Base-by-base conservation (phyloP, 2,113 vertebrate genomes). In the Mellivora capensis region DNA sequence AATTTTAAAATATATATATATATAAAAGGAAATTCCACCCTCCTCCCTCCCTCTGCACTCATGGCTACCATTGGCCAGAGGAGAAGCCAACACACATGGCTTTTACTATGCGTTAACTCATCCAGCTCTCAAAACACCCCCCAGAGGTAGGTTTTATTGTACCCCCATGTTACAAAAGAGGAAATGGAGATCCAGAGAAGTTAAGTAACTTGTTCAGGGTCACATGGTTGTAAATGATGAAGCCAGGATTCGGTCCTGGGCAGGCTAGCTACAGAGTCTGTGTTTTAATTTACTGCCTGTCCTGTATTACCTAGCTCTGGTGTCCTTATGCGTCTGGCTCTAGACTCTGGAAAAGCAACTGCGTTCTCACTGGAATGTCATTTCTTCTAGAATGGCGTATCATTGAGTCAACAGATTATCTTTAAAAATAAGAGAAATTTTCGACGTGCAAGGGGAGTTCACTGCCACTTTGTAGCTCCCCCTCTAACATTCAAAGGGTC, bases 351-450 rank as follows among this genome's bases (percentile, higher is more conserved):
- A 25, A 84, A 97, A 93, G 94, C 92, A 92, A 85, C 97, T 96
- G 47, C 59, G 93, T 97, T 84, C 96, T 94, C 85, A 81, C 94
- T 98, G 67, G 87, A 98, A 97, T 95, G 96, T 96, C 21, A 23
- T 79, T 98, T 98, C 96, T 88, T 90, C 91, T 79, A 88, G 85
- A 83, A 83, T 93, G 80, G 47, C 71, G 95, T 91, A 92, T 93
- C 7, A 12, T 64, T 84, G 37, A 57, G 7, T 93, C 92, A 83
- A 85, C 9, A 76, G 91, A 80, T 83, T 61, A 37, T 71, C 69
- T 89, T 12, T 74, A 69, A 83, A 62, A 59, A 37, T 39, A 88
- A 90, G 77, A 10, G 14, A 80, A 69, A 79, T 90, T 34, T 42
- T 81, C 23, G 7, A 42, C 72, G 91, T 54, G 47, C 5, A 12